phyloP scores from a whole-genome alignment of 2,888 invertebrate genomes.

The Doris montereyensis region DNA sequence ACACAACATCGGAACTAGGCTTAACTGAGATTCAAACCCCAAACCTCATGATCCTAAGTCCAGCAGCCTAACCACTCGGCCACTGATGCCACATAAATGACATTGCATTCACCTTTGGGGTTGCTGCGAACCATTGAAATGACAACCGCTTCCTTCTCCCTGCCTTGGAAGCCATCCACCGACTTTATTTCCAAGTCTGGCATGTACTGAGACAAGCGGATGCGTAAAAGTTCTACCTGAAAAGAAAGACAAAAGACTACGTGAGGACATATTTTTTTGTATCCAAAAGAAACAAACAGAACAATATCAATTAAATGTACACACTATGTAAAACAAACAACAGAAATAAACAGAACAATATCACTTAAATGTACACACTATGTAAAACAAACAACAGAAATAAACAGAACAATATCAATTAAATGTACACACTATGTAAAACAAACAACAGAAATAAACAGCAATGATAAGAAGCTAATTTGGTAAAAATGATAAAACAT shows the following conservation, averaged over 20 bases:
- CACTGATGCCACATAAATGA: no score
- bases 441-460: not conserved
- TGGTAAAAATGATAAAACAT: no score
- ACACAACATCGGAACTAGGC: no score
- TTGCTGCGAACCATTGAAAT: conserved; percentile 77
- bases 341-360: not conserved
- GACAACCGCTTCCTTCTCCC: conserved; percentile 78
- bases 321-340: not conserved
- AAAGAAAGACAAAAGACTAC: not conserved
- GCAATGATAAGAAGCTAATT: no score
- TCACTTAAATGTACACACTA: not conserved
- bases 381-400: no score
- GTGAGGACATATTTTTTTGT: no score
- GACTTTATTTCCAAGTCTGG: conserved; percentile 75
- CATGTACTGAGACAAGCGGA: conserved; percentile 65
- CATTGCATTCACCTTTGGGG: conserved; percentile 71
- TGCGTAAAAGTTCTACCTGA: conserved; percentile 75
- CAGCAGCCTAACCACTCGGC: no score
- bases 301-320: not conserved
- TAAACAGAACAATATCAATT: not conserved
- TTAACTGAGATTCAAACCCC: no score
- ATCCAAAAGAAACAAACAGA: not conserved
- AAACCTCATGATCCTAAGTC: no score
- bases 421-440: not conserved
- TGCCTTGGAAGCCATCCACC: conserved; percentile 78